Base-by-base conservation (phyloP, 2,113 vertebrate genomes). In the Acrocephalus kingi region DNA sequence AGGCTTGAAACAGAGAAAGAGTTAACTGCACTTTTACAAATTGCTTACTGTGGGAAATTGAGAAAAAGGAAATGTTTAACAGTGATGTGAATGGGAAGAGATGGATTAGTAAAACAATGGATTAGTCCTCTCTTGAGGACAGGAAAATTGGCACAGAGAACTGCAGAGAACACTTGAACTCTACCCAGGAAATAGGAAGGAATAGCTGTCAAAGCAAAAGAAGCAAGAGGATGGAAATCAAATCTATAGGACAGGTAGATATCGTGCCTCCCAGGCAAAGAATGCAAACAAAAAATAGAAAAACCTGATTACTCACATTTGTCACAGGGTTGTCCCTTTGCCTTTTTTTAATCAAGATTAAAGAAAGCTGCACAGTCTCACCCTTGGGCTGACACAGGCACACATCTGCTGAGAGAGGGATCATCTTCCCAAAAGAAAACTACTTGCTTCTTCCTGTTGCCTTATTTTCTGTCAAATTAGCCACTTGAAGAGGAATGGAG, bases 61-160 rank as follows among this genome's bases (percentile, higher is more conserved):
- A 88, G 51, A 84, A 61, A 95, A 86, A 86, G 79, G 51, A 90
- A 87, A 89, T 28, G 59, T 77, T 71, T 74, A 88, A 77, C 39
- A 77, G 45, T 45, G 14, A 93, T 89, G 46, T 84, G 68, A 93
- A 73, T 63, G 46, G 84, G 46, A 94, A 84, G 39, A 90, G 63
- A 51, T 12, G 35, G 31, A 84, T 89, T 78, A 84, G 49, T 35
- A 46, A 84, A 89, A 94, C 69, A 92, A 84, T 71, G 52, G 61
- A 78, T 84, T 81, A 84, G 37, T 63, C 52, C 48, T 39, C 48
- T 82, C 78, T 15, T 43, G 76, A 89, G 76, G 62, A 88, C 79
- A 92, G 89, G 33, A 84, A 73, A 93, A 72, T 41, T 78, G 85
- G 37, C 45, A 67, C 17, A 66, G n/a, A 56, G 28, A 77, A 62